Evolutionary conservation across 2,888 invertebrate genomes (phyloP).

Genomic region (Rhaphigaster nebulosa): DNA sequence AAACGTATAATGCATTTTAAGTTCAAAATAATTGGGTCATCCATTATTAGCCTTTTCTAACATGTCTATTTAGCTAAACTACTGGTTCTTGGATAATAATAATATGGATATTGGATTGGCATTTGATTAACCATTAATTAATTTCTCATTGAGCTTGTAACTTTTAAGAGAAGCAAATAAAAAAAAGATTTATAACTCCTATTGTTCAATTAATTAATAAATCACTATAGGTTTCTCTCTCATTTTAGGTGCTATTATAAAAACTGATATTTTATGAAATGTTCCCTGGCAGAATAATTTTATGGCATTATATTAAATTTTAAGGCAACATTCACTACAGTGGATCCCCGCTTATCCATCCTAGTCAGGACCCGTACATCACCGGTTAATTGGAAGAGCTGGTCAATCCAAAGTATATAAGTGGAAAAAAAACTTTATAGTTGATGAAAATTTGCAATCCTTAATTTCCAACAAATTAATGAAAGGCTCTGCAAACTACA

Average conservation of each 20-base stretch:
- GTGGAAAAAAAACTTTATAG: too few relatives aligned
- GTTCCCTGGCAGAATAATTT: neutral
- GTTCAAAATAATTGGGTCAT: neutral
- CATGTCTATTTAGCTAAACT: neutral
- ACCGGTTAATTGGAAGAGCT: too few relatives aligned
- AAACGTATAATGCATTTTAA: neutral
- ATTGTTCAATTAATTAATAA: too few relatives aligned
- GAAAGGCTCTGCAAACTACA: too few relatives aligned
- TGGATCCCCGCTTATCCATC: too few relatives aligned
- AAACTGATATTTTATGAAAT: neutral
- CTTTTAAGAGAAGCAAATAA: neutral
- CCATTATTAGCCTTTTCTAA: neutral
- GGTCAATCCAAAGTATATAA: too few relatives aligned
- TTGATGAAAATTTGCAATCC: too few relatives aligned
- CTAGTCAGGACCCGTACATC: too few relatives aligned
- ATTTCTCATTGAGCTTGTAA: neutral
- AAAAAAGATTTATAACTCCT: neutral
- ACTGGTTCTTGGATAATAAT: neutral
- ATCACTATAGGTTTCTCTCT: neutral
- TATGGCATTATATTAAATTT: neutral
- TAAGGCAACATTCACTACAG: too few relatives aligned
- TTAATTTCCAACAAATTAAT: too few relatives aligned
- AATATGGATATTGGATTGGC: neutral
- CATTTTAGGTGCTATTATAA: neutral
- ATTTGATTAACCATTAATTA: neutral